Evolutionary conservation across 2,797 vertebrate genomes (phyloP), one percentile per base, ranked within the genome.

Genomic region (Triplophysa bombifrons): DNA sequence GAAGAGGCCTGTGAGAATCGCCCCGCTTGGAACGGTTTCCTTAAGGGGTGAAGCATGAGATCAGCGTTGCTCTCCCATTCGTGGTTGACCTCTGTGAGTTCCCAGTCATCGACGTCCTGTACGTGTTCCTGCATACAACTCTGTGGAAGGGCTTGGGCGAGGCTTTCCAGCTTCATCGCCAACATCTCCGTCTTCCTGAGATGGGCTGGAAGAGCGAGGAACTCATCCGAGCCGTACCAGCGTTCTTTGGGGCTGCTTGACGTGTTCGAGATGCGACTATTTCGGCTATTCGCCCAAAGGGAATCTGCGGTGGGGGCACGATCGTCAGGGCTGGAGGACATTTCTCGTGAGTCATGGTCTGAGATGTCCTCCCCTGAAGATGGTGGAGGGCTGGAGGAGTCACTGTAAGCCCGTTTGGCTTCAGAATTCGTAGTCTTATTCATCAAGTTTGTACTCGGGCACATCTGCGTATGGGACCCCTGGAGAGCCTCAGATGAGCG

Each of bases 221-320:
- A 99, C 87, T 99, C 97, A 27, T 99, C 97, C 0, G 97, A 99
- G 14, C 97, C 97, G 27, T 95, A 99, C 96, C 96, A 99, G 74
- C 91, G 91, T 41, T 84, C 89, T 30, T 91, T 91, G 70, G 93
- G 91, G 73, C 84, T 90, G 34, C 6, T 6, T 7, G 34, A 38
- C 8, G 6, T 38, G 60, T 73, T 34, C 41, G 12, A 19, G 5
- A 82, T 38, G 34, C 34, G 4, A 5, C 30, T 30, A 73, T 84
- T 78, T 66, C 56, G 84, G 27, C 70, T 53, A 63, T 88, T 50
- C 17, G 89, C 87, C 90, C 89, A 67, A 20, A 82, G 56, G 20
- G 82, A 85, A 58, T 58, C 38, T 86, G 82, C 73, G 34, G 73
- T 90, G 86, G 27, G 90, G 88, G 81, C 76, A 86, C 61, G 67